phyloP scores from a whole-genome alignment of 2,888 invertebrate species.

The Aporophyla nigra region DNA sequence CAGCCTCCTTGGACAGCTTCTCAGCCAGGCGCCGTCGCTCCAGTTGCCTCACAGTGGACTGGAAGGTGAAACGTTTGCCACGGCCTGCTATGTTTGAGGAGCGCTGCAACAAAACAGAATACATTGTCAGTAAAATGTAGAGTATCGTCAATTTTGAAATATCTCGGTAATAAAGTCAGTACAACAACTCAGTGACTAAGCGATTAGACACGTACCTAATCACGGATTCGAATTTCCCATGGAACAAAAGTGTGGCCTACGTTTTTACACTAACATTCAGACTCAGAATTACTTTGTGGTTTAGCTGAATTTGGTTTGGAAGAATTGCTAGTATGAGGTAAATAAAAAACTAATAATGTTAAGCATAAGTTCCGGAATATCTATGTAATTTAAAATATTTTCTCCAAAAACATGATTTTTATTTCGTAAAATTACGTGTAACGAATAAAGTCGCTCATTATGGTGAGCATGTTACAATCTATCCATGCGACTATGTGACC shows the following conservation, averaged over 20 bases:
- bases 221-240: not conserved
- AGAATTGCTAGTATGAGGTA: not conserved
- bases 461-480: constrained; percentile 35
- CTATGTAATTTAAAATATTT: not conserved
- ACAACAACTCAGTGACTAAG: not conserved
- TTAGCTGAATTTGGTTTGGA: no score
- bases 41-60: constrained; percentile 95
- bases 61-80: constrained; percentile 94
- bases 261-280: not conserved
- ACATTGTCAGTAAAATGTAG: not conserved
- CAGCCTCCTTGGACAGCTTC: constrained; percentile 94
- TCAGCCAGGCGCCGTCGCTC: constrained; percentile 94
- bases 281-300: not conserved
- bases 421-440: constrained; percentile 1
- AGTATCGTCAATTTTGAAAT: not conserved
- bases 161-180: not conserved
- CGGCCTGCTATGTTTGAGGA: constrained; percentile 74
- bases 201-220: not conserved
- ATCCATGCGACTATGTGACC: constrained; percentile 42
- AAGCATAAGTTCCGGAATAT: not conserved
- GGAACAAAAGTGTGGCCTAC: not conserved
- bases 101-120: constrained; percentile 76
- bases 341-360: not conserved
- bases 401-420: not conserved
- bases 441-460: constrained; percentile 51